These are phyloP conservation scores for Sciurus niger DNA, from an alignment of 2,113 vertebrate species.

Conservation along the genomic window DNA sequence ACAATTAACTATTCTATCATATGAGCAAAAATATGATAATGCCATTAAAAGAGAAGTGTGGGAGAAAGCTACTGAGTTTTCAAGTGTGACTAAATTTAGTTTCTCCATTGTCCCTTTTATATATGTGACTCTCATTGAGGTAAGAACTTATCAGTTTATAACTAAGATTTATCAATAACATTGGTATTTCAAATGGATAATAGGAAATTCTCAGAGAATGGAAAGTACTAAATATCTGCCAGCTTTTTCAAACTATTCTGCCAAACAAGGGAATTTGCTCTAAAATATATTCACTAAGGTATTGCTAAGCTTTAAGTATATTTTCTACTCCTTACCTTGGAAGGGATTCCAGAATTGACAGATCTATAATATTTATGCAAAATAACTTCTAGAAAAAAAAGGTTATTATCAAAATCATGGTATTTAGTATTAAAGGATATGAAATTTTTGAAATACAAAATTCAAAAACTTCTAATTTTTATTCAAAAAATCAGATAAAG, in stretches of 20 bases:
- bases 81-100: not conserved
- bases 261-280: not conserved
- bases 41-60: not conserved
- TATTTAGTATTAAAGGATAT: not conserved
- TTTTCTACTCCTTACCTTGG: not conserved
- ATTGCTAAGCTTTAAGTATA: not conserved
- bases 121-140: not conserved
- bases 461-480: constrained; percentile 35
- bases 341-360: not conserved
- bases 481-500: constrained; percentile 21
- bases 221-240: not conserved
- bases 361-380: not conserved
- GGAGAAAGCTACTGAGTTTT: not conserved
- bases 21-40: not conserved
- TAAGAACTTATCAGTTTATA: not conserved
- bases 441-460: not conserved
- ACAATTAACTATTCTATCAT: not conserved
- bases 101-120: not conserved
- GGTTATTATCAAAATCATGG: not conserved
- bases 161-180: constrained; percentile 37
- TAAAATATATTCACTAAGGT: constrained; percentile 30
- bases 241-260: not conserved
- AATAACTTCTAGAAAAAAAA: constrained; percentile 10
- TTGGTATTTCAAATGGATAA: not conserved
- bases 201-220: not conserved